phyloP scores from a whole-genome alignment of 2,113 vertebrate species.

The Salvelinus alpinus region DNA sequence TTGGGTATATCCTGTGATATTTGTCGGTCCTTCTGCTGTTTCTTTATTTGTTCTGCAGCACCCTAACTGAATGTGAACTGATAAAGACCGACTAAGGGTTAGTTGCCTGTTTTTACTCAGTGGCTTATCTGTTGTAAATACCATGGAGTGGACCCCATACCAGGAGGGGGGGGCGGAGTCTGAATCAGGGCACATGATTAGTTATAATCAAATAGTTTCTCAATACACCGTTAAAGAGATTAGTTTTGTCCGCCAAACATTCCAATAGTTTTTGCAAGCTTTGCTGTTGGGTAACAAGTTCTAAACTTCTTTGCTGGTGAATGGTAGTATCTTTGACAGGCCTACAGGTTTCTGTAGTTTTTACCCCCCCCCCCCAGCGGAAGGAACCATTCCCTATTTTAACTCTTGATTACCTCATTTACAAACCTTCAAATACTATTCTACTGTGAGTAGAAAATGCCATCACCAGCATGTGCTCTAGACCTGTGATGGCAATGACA shows the following conservation, averaged over 20 bases:
- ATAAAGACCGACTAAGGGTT: conserved; percentile 31
- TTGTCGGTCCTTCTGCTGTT: conserved; percentile 44
- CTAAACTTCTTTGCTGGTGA: conserved; percentile 54
- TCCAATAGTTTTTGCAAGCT: conserved; percentile 64
- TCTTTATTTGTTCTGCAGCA: conserved; percentile 60
- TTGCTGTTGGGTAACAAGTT: conserved; percentile 52
- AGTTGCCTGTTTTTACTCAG: conserved; percentile 57
- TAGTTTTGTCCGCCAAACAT: conserved; percentile 64
- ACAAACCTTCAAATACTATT: conserved; percentile 78
- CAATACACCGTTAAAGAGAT: conserved; percentile 58
- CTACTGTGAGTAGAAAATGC: conserved; percentile 73
- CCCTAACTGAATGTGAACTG: conserved; percentile 50
- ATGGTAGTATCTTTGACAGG: conserved; percentile 39
- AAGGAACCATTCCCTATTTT: conserved; percentile 74
- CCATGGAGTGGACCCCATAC: conserved; percentile 54
- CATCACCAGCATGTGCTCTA: conserved; percentile 72
- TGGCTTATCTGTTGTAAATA: conserved; percentile 60
- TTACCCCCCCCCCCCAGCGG: conserved; percentile 37
- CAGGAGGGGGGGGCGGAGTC: conserved; percentile 48
- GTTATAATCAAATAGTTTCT: conserved; percentile 69
- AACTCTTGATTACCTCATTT: conserved; percentile 78
- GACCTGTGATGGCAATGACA: conserved; percentile 72
- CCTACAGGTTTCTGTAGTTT: conserved; percentile 25
- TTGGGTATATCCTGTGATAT: conserved; percentile 64
- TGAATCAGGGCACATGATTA: conserved; percentile 69